Percentiles rank a stretch among this genome's conserved stretches.
These are phyloP conservation scores for Drosophila mojavensis DNA, from an alignment of 1,140 invertebrate species.

Conservation along the genomic window DNA sequence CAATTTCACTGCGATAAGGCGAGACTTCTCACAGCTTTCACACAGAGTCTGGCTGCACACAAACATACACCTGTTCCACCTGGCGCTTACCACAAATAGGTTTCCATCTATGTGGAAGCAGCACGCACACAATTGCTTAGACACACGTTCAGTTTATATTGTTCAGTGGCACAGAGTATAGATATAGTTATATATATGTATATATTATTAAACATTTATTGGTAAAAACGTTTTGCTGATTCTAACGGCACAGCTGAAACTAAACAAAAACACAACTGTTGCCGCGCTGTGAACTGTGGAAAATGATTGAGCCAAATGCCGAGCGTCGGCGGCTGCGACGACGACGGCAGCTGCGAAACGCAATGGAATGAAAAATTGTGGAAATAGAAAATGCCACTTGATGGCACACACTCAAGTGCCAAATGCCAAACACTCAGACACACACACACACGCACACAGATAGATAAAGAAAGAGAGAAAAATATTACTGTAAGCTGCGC, in stretches of 20 bases:
- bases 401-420: conserved; percentile 22
- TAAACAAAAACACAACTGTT: conserved; percentile 77
- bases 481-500: conserved; percentile 27
- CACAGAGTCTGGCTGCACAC: conserved; percentile 2
- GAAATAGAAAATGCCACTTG: conserved; percentile 75
- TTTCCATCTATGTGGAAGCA: conserved; percentile 25
- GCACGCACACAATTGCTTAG: conserved; percentile 13
- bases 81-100: conserved; percentile 34
- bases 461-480: not conserved
- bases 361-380: conserved; percentile 54
- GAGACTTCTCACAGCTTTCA: conserved; percentile 29
- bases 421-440: conserved; percentile 9
- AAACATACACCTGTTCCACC: not conserved
- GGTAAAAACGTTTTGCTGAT: conserved; percentile 46
- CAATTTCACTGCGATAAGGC: conserved; percentile 17
- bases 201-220: conserved; percentile 11
- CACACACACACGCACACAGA: not conserved
- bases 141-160: conserved; percentile 16
- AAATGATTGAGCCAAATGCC: conserved; percentile 60
- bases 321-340: conserved; percentile 12
- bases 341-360: conserved; percentile 25
- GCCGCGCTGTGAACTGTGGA: conserved; percentile 40
- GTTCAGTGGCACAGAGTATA: not conserved
- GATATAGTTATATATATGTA: conserved; percentile 6
- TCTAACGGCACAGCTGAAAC: conserved; percentile 70